Evolutionary conservation across 2,888 invertebrate genomes (phyloP).

Genomic region (Gymnosoma rotundatum): DNA sequence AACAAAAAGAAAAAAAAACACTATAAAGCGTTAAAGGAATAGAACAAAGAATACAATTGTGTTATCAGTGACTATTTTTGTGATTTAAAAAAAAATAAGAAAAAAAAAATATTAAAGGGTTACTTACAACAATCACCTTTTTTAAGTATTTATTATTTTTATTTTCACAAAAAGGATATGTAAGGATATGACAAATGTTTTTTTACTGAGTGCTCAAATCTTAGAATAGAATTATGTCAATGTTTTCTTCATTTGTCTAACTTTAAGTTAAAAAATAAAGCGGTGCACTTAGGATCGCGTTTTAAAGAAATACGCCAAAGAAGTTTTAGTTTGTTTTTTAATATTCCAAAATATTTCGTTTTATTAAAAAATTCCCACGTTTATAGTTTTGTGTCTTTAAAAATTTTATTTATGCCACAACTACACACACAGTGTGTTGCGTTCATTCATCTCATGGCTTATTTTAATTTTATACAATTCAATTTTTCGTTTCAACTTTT

Average conservation of each 20-base stretch:
- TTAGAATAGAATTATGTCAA: conserved; percentile 42
- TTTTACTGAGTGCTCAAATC: conserved; percentile 28
- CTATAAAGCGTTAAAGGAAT: background rate
- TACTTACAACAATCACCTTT: conserved; percentile 57
- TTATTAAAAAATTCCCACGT: conserved; percentile 61
- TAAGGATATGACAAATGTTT: conserved; percentile 51
- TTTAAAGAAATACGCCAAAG: background rate
- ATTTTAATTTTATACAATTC: conserved; percentile 30
- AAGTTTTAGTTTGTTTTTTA: conserved; percentile 30
- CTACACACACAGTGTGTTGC: conserved; percentile 3
- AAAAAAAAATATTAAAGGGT: no score
- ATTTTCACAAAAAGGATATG: conserved; percentile 37
- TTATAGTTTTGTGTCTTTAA: conserved; percentile 12
- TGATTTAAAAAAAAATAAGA: conserved; percentile 19
- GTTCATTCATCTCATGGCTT: conserved; percentile 20
- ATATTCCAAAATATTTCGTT: conserved; percentile 37
- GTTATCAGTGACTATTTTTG: conserved; percentile 40
- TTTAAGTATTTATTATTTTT: conserved; percentile 20
- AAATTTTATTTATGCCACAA: conserved; percentile 1
- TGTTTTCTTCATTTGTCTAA: conserved; percentile 37
- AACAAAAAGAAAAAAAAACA: background rate
- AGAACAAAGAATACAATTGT: conserved; percentile 8
- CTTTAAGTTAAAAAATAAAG: conserved; percentile 14
- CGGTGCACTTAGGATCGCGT: conserved; percentile 19
- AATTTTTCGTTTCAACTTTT: conserved; percentile 18